A percentile compares a stretch with the other conserved stretches of the same genome.
These are phyloP conservation scores for Papilio elwesi DNA, from an alignment of 2,888 invertebrate genomes.

Conservation along the genomic window DNA sequence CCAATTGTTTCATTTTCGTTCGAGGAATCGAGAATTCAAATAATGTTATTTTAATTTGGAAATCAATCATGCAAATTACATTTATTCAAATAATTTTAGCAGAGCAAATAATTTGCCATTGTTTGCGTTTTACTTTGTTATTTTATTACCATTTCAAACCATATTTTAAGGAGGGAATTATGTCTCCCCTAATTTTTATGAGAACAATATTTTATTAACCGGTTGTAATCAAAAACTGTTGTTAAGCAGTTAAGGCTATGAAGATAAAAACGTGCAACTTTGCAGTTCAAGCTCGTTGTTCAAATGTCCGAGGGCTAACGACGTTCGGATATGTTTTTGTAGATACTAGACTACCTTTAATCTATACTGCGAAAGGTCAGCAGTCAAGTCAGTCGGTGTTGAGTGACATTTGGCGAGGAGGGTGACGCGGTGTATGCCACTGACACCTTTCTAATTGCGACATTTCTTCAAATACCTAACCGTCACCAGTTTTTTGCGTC, in stretches of 20 bases:
- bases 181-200: too few relatives aligned
- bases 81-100: too few relatives aligned
- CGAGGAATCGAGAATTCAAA: neutral
- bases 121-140: too few relatives aligned
- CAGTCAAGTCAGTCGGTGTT: conserved; percentile 47
- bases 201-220: too few relatives aligned
- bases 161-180: too few relatives aligned
- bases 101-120: too few relatives aligned
- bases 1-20: neutral
- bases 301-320: conserved; percentile 13
- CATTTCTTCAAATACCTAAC: neutral
- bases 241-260: neutral
- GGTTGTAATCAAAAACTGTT: neutral
- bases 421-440: conserved; percentile 55
- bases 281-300: neutral
- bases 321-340: conserved; percentile 36
- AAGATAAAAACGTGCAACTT: neutral
- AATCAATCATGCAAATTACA: too few relatives aligned
- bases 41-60: too few relatives aligned
- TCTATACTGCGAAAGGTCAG: conserved; percentile 48
- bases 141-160: too few relatives aligned
- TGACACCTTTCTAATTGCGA: conserved; percentile 2
- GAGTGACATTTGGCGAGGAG: conserved; percentile 54
- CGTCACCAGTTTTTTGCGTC: neutral
- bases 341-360: conserved; percentile 39